phyloP scores from a whole-genome alignment of 2,797 vertebrate genomes.

The Anisognathus igniventris region DNA sequence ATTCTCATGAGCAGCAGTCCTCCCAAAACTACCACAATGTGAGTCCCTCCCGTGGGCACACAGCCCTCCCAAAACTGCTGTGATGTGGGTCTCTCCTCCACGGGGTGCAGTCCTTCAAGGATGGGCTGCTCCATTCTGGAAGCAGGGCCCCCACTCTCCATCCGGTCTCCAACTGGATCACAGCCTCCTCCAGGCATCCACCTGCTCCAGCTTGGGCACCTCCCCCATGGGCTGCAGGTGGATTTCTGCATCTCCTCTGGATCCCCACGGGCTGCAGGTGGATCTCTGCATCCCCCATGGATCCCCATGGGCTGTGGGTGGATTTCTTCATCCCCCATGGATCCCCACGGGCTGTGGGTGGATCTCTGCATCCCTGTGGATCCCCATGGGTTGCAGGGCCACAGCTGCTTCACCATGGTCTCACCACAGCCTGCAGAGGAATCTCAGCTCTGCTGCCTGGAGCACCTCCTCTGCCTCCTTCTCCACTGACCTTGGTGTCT shows the following conservation, averaged over 20 bases:
- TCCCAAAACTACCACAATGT: neutral
- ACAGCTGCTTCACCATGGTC: too few relatives aligned
- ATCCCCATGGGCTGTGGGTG: too few relatives aligned
- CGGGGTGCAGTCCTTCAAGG: rapidly evolving
- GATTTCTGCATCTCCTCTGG: neutral
- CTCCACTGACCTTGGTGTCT: neutral
- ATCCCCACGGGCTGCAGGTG: rapidly evolving
- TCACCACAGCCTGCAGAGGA: rapidly evolving
- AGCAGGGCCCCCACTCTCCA: neutral
- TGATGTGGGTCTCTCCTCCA: rapidly evolving
- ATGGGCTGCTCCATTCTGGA: neutral
- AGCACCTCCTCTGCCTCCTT: rapidly evolving
- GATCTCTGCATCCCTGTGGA: neutral
- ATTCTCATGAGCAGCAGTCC: rapidly evolving
- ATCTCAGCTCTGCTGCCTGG: rapidly evolving
- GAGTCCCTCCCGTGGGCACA: neutral
- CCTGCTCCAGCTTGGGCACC: neutral
- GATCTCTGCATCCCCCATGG: neutral
- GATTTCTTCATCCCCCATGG: neutral
- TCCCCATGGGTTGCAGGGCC: too few relatives aligned
- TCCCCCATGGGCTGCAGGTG: rapidly evolving
- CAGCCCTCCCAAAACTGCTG: neutral
- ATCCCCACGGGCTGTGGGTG: too few relatives aligned
- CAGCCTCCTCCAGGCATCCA: neutral
- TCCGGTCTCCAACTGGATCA: neutral